Base-by-base conservation (phyloP, 2,888 invertebrate genomes). In the Mythimna albipuncta region DNA sequence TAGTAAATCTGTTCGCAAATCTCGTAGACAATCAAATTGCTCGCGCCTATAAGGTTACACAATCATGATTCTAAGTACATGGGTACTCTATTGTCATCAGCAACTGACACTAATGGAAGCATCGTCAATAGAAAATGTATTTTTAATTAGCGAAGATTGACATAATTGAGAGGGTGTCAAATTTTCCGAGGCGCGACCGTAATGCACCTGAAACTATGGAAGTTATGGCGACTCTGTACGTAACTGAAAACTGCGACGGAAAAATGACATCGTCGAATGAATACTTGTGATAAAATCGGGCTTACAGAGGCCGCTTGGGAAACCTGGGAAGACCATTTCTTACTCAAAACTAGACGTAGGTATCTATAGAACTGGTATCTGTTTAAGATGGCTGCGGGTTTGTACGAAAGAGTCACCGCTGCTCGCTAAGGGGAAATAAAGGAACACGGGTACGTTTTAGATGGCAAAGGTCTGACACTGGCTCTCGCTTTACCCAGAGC, bases 1-100 rank as follows among this genome's bases (percentile, higher is more conserved):
- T 63, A 16, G 38, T 26, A 47, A 74, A 74, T 67, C 78, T 79
- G 55, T 69, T 52, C 59, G 71, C 66, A 65, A 63, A 81, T 73
- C 73, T 77, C 55, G 54, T 65, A 38, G 68, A 63, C 77, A 65
- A 61, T 63, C 68, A 77, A 70, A 72, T 57, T 62, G 66, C 67
- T 21, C 59, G 62, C 65, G 32, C 50, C 21, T 58, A 66, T 80
- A 75, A 57, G 52, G 61, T 81, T 64, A 62, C 81, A 67, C 21
- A 72, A 72, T 44, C 58, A 61, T 58, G 11, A 64, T 47, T 3
- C 9, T 52, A 16, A 74, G 44, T n/a, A 54, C 41, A 6, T 26
- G 5, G 32, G 58, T 69, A 63, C 35, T 61, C 47, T 62, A n/a
- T 64, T 79, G 61, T 72, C 69, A 54, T 55, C 65, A 58, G 57